A percentile compares a stretch with the other conserved stretches of the same genome.
phyloP scores from a whole-genome alignment of 2,113 vertebrate genomes.

The Gorsachius goisagi region DNA sequence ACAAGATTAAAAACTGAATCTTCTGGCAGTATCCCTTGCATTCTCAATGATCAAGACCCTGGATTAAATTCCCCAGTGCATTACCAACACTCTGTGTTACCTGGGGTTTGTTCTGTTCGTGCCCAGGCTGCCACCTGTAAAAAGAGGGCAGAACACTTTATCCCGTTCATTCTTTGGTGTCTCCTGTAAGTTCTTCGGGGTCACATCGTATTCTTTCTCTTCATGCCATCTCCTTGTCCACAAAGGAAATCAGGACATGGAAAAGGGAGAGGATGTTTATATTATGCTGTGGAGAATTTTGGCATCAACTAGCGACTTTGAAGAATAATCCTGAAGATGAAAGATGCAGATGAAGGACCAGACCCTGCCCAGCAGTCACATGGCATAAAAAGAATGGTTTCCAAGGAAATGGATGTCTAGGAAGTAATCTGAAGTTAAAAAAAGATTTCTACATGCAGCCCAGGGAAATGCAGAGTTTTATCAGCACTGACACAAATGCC shows the following conservation, averaged over 20 bases:
- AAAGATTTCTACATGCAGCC: not conserved
- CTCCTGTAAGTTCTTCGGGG: not conserved
- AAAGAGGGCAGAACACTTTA: not conserved
- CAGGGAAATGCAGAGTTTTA: not conserved
- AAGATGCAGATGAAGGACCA: not conserved
- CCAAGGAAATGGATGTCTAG: not conserved
- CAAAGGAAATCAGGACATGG: rapidly evolving
- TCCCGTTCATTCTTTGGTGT: not conserved
- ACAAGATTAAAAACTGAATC: not conserved
- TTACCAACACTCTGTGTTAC: not conserved
- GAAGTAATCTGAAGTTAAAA: not conserved
- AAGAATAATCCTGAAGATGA: conserved; percentile 3
- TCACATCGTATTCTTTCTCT: not conserved
- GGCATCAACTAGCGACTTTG: not conserved
- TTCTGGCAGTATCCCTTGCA: not conserved
- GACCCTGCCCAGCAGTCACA: not conserved
- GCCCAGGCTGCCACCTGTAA: not conserved
- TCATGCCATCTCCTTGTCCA: not conserved
- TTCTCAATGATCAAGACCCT: not conserved
- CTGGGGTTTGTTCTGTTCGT: not conserved
- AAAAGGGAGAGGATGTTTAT: not conserved
- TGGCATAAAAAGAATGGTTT: not conserved
- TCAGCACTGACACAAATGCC: not conserved
- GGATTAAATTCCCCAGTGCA: not conserved
- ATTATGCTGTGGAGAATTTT: not conserved